Conservation (phyloP, 1,140 invertebrate species). For the Holcopasites calliopsidis region DNA sequence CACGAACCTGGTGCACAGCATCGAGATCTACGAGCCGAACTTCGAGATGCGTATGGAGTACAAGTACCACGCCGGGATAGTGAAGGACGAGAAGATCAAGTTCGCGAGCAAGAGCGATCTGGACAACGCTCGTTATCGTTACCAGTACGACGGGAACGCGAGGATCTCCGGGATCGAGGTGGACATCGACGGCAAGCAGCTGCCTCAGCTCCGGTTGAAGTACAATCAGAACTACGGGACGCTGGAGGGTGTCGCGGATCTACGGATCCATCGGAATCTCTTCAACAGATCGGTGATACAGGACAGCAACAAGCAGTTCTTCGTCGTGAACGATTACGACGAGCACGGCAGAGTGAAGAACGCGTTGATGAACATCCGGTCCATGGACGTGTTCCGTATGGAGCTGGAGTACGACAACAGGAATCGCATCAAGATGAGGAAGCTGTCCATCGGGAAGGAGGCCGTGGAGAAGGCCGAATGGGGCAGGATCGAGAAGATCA, state of each 20-base stretch:
- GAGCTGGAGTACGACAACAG: slow-evolving; percentile 92
- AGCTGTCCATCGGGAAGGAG: slow-evolving; percentile 88
- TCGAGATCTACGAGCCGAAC: slow-evolving; percentile 91
- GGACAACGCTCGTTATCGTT: slow-evolving; percentile 92
- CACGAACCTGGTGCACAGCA: slow-evolving; percentile 89
- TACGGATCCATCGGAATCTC: slow-evolving; percentile 90
- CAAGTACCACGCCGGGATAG: slow-evolving; percentile 93
- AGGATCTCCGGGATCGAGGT: slow-evolving; percentile 92
- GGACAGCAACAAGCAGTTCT: slow-evolving; percentile 92
- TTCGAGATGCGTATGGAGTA: slow-evolving; percentile 93
- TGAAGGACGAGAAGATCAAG: slow-evolving; percentile 92
- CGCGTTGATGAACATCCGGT: slow-evolving; percentile 90
- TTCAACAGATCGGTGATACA: slow-evolving; percentile 94
- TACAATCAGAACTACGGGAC: slow-evolving; percentile 93
- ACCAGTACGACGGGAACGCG: slow-evolving; percentile 92
- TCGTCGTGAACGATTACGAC: slow-evolving; percentile 92
- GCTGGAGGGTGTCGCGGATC: slow-evolving; percentile 90
- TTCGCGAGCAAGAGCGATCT: slow-evolving; percentile 91
- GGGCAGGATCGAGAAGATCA: slow-evolving; percentile 86
- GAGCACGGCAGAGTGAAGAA: slow-evolving; percentile 89
- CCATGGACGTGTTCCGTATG: slow-evolving; percentile 91
- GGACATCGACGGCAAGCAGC: slow-evolving; percentile 91
- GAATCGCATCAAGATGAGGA: slow-evolving; percentile 90
- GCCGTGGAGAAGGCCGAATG: slow-evolving; percentile 80
- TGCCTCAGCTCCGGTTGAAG: slow-evolving; percentile 86